phyloP scores from a whole-genome alignment of 2,888 invertebrate species.

The Marronus borbonicus region DNA sequence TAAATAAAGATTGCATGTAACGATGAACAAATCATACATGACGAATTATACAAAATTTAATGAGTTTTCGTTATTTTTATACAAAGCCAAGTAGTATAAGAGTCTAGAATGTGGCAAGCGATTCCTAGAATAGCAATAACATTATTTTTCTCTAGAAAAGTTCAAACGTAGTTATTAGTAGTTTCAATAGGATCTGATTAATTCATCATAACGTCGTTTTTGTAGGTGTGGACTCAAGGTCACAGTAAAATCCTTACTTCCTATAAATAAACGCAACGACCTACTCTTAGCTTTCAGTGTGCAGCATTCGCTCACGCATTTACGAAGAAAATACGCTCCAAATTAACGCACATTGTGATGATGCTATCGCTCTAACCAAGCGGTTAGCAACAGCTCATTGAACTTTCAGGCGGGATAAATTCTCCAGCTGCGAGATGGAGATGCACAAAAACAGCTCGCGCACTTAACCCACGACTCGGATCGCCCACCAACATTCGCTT shows the following conservation, averaged over 20 bases:
- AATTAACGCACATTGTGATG: constrained; percentile 33
- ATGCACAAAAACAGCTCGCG: constrained; percentile 33
- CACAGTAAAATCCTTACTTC: constrained; percentile 12
- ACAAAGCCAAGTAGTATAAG: not conserved
- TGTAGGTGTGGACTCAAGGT: constrained; percentile 24
- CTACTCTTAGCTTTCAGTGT: constrained; percentile 2
- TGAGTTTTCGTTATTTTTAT: no score
- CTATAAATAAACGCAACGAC: constrained; percentile 34
- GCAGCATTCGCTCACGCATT: not conserved
- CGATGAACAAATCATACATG: no score
- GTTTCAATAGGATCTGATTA: constrained; percentile 10
- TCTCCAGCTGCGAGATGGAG: constrained; percentile 7
- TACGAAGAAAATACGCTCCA: not conserved
- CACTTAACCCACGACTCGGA: not conserved
- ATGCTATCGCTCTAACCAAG: constrained; percentile 5
- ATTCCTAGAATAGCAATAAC: not conserved
- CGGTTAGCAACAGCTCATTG: constrained; percentile 46
- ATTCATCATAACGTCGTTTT: not conserved
- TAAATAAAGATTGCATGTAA: no score
- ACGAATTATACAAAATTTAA: no score
- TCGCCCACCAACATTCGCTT: not conserved
- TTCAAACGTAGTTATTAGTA: not conserved
- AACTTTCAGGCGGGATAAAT: constrained; percentile 23
- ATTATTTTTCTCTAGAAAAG: not conserved
- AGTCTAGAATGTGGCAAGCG: no score